phyloP scores from a whole-genome alignment of 2,888 invertebrate species.

The Lottia gigantea region DNA sequence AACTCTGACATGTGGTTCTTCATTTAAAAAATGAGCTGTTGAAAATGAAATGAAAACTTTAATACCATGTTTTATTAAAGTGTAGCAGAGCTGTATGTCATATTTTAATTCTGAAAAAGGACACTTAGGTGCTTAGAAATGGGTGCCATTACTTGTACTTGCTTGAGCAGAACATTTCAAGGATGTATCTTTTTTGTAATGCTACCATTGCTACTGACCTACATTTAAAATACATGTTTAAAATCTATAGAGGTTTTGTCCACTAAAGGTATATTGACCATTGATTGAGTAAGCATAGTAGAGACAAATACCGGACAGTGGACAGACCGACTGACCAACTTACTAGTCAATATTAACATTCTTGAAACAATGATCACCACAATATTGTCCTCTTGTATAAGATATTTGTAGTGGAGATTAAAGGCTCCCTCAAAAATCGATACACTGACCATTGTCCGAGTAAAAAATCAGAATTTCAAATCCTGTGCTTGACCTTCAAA shows the following conservation, averaged over 20 bases:
- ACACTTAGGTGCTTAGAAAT: neutral
- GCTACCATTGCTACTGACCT: too few species aligned
- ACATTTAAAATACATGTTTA: too few species aligned
- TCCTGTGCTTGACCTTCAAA: neutral
- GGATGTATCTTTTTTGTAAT: too few species aligned
- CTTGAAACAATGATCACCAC: neutral
- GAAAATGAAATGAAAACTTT: too few species aligned
- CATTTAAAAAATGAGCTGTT: too few species aligned
- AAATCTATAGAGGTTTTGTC: too few species aligned
- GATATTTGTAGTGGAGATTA: conserved; percentile 1
- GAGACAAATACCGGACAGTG: neutral
- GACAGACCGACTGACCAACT: neutral
- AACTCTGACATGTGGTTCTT: too few species aligned
- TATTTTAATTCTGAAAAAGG: neutral
- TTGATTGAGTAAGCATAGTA: neutral
- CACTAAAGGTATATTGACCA: neutral
- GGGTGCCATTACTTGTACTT: too few species aligned
- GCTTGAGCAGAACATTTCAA: too few species aligned
- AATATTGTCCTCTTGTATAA: neutral
- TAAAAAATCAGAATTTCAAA: neutral
- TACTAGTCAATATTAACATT: neutral
- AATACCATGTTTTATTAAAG: too few species aligned
- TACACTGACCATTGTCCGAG: neutral
- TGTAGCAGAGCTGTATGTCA: too few species aligned
- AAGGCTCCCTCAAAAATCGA: neutral